Base-by-base conservation (phyloP, 2,888 invertebrate species). In the Drosophila tripunctata region DNA sequence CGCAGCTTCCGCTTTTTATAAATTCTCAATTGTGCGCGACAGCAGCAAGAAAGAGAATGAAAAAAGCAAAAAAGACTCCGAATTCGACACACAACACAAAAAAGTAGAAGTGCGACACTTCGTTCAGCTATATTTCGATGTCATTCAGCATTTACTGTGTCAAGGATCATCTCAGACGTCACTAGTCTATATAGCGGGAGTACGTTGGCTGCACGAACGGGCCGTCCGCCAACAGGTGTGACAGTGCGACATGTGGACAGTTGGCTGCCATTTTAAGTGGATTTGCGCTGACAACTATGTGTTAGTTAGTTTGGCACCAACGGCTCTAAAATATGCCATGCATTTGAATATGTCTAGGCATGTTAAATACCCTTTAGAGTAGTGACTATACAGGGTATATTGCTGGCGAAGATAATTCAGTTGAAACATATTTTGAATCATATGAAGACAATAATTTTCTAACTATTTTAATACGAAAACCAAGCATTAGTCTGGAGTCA, bases 1-100 rank as follows among this genome's bases (percentile, higher is more conserved):
- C 71, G 84, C 88, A 83, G 70, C 76, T 74, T 83, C 83, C 83
- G 87, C 38, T 54, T 44, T 35, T 75, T 78, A 68, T 85, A 86
- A 85, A 86, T 75, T 85, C 71, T 75, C 83, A 86, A 83, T 87
- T 79, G 83, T 72, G 67, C 57, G 67, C 78, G 44, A 51, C 41
- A 56, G 30, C 63, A 58, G 33, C 60, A 57, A 48, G 36, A 55
- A 15, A 22, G 10, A 43, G 40, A 27, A 12, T 5, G 22, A 1
- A 27, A 8, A 48, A 27, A 27, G 10, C 4, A 4, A 52, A 48
- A 52, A 56, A 54, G 10, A 33, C n/a, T 31, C 17, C 40, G 62
- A 57, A 19, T 17, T 14, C 51, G 51, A 51, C 60, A 57, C n/a
- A n/a, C n/a, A 51, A 52, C 43, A 60, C 3, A 27, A 27, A 27